Base-by-base conservation (phyloP, 2,797 vertebrate species). In the Tenualosa ilisha region DNA sequence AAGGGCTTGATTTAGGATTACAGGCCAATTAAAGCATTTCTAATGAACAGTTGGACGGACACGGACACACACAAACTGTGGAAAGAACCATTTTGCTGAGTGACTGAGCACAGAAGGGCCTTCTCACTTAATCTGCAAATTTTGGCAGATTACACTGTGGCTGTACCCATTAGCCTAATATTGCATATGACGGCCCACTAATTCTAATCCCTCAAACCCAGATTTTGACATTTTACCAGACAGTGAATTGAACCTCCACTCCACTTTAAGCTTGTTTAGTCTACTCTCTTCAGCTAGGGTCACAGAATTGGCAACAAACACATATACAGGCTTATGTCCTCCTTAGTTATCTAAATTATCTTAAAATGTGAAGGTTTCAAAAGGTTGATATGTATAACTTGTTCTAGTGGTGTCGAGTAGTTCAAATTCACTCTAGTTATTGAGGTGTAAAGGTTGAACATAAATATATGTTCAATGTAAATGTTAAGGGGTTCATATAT, bases 11-110 rank as follows among this genome's bases (percentile, higher is more conserved):
- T 75, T 75, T 75, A 75, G 40, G 68, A 75, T 75, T 75, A 20
- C 40, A 75, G 68, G 68, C 68, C 68, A 75, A 75, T 75, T 75
- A 20, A 37, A 75, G 37, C 31, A 75, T 40, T 40, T 75, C 12
- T 75, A 75, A 75, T 75, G 24, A 65, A 75, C 65, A 17, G 65
- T 31, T 37, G 11, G 65, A 68, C 65, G 37, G 1, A 31, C 24
- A 68, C 63, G 31, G 24, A 68, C 63, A 68, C 65, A 68, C 26
- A 68, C 65, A 26, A 37, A 17, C 2, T 72, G 1, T 63, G 59
- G 2, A 9, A 31, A 65, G 9, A 65, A 12, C 2, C 9, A 75
- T 75, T 75, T 75, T 17, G 15, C 31, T 20, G 37, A 37, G 31
- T 75, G 68, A 75, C 13, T 40, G 37, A 40, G 37, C 13, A 37